Evolutionary conservation across 2,113 vertebrate genomes (phyloP), one percentile per base, ranked within the genome.

Genomic region (Muntiacus muntjak): DNA sequence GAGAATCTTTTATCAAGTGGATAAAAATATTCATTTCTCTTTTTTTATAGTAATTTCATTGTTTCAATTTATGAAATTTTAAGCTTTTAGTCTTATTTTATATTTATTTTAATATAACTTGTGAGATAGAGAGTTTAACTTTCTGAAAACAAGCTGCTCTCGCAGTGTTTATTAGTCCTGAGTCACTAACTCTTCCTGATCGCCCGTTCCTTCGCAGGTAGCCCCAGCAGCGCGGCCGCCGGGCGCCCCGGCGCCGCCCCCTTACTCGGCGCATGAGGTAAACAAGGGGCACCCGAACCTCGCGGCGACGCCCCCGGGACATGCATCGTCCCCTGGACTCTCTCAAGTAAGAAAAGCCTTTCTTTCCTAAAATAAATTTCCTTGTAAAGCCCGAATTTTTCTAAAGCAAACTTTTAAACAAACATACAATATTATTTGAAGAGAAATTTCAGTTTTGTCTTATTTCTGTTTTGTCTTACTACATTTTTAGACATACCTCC

Each of bases 211-310:
- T 96, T 98, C 95, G 96, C 98, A 99, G 99, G 99, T 99, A 97
- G 98, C 99, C 94, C 99, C 99, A 99, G 99, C 99, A 98, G 99
- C 99, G 97, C 99, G 99, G 98, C 99, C 99, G 78, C 99, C 99
- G 88, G 99, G 99, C 97, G 98, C 99, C 98, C 98, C 98, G 14
- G 99, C 99, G 96, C 99, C 99, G 97, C 99, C 99, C 98, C 99
- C 99, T 96, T 99, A 99, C 97, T 98, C 99, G 98, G 98, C 99
- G 98, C 99, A 99, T 98, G 99, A 99, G 98, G 99, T 99, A 99
- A 99, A 98, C 98, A 99, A 99, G 99, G 99, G 99, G 98, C 99
- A 99, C 98, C 99, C 99, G 23, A 99, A 98, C 97, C 99, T 99
- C 98, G 99, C 99, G 64, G 99, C 99, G 95, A 99, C 99, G 1